Conservation (phyloP, 2,113 vertebrate genomes). For the Taxidea taxus region DNA sequence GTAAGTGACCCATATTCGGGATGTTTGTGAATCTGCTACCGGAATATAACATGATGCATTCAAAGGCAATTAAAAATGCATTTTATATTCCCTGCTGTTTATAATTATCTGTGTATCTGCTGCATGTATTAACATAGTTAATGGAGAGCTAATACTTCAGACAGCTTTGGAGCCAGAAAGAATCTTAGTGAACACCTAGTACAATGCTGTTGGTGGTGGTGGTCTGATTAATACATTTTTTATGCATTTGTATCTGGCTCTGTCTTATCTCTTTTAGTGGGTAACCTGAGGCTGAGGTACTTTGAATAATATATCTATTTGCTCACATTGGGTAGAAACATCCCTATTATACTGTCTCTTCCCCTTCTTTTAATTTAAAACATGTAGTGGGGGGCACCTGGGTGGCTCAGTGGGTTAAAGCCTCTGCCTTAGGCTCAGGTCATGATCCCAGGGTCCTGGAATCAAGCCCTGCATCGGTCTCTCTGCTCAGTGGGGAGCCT, state of each 20-base stretch:
- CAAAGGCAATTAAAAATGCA: constrained; percentile 33
- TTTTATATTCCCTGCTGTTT: constrained; percentile 14
- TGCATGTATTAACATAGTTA: background rate
- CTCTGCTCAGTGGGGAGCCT: too few species aligned
- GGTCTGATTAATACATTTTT: background rate
- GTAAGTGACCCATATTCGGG: background rate
- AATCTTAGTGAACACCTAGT: background rate
- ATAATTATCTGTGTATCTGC: background rate
- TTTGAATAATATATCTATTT: constrained; percentile 24
- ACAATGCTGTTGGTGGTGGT: background rate
- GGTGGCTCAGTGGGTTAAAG: too few species aligned
- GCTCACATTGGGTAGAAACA: background rate
- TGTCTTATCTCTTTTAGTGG: background rate
- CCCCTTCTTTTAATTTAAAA: background rate
- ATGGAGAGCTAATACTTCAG: background rate
- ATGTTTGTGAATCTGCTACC: background rate
- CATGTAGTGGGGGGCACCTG: background rate
- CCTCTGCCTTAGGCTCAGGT: too few species aligned
- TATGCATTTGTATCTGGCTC: background rate
- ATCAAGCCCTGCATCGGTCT: too few species aligned
- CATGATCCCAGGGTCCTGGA: too few species aligned
- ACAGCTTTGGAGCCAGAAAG: background rate
- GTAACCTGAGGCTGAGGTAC: background rate
- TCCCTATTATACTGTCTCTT: background rate
- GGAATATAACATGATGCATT: background rate